Percentiles rank a stretch among this genome's conserved stretches.
phyloP scores from a whole-genome alignment of 2,113 vertebrate species.

The Ammodramus savannarum region DNA sequence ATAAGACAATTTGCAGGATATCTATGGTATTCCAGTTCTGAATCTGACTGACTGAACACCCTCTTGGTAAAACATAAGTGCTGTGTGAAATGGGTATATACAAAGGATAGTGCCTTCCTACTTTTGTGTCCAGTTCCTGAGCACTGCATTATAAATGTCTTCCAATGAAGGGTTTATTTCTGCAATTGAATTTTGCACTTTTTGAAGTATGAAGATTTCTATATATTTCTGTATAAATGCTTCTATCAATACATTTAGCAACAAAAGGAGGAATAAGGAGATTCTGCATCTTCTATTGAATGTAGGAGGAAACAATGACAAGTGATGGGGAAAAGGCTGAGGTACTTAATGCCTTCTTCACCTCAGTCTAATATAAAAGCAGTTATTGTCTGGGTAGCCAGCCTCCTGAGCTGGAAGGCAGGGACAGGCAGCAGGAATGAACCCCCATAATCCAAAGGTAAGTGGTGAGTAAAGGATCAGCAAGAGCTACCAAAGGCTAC shows the following conservation, averaged over 20 bases:
- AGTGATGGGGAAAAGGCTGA: not conserved
- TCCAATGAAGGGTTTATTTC: not conserved
- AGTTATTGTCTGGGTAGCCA: not conserved
- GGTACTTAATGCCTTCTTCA: not conserved
- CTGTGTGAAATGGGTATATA: accelerated
- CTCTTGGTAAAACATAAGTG: not conserved
- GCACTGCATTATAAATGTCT: not conserved
- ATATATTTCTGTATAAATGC: not conserved
- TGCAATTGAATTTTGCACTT: not conserved
- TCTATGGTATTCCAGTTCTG: not conserved
- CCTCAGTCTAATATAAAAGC: not conserved
- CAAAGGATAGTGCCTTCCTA: not conserved
- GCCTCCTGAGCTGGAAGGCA: not conserved
- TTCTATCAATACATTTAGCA: not conserved
- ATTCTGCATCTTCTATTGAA: not conserved
- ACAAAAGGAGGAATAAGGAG: not conserved
- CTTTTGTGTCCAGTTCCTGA: not conserved
- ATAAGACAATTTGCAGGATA: accelerated
- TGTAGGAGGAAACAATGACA: not conserved
- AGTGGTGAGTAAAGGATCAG: not conserved
- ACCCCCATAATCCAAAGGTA: not conserved
- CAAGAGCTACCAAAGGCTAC: not conserved
- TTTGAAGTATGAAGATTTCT: not conserved
- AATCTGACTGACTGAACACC: not conserved
- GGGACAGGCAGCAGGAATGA: not conserved